These are phyloP conservation scores for Harpegnathos saltator DNA, from an alignment of 1,140 invertebrate species.

Conservation along the genomic window DNA sequence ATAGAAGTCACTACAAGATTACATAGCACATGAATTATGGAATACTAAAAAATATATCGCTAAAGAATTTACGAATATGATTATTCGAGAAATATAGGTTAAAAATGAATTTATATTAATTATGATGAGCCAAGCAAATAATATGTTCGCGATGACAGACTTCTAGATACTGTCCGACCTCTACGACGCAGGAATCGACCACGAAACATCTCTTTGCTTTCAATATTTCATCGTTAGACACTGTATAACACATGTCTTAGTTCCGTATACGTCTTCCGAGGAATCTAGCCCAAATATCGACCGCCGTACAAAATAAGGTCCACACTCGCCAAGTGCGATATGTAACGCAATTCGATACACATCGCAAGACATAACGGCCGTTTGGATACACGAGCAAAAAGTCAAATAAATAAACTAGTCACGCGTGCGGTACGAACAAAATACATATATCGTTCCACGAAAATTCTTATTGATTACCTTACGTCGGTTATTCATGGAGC, in stretches of 20 bases:
- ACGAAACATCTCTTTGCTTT: constrained; percentile 14
- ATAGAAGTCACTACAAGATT: neutral
- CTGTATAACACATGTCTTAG: constrained; percentile 32
- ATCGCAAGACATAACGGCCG: constrained; percentile 5
- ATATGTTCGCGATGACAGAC: neutral
- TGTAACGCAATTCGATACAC: constrained; percentile 35
- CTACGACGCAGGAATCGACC: constrained; percentile 35
- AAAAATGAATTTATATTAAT: constrained; percentile 16
- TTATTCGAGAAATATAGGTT: neutral
- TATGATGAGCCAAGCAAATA: neutral
- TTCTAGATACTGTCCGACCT: constrained; percentile 19
- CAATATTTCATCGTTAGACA: constrained; percentile 53
- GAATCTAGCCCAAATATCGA: constrained; percentile 63
- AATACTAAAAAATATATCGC: constrained; percentile 1
- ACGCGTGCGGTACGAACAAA: neutral
- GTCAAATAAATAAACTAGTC: neutral
- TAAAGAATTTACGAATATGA: neutral
- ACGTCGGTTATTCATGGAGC: too few relatives aligned
- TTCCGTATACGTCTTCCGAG: constrained; percentile 37
- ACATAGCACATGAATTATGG: neutral
- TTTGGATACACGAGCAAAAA: constrained; percentile 17
- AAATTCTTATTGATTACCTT: constrained; percentile 25
- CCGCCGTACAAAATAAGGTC: constrained; percentile 39
- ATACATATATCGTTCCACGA: neutral
- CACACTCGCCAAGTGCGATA: constrained; percentile 26